These are phyloP conservation scores for Cremastinae sp. DNA, from an alignment of 2,888 invertebrate species.

Conservation along the genomic window DNA sequence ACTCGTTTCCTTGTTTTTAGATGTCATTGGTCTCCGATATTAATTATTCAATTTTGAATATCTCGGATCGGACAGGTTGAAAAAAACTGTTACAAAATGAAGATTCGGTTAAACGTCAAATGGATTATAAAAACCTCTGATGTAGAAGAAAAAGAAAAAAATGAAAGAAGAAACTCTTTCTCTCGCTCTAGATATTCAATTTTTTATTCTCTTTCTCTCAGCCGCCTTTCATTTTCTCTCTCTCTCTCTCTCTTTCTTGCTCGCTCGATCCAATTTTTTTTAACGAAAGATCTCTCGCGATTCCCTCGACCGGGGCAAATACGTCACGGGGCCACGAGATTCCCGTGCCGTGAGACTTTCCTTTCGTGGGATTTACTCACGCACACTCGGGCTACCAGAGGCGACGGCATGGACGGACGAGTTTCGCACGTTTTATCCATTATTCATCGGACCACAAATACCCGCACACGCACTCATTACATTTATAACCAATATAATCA, in stretches of 20 bases:
- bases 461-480: background rate
- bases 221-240: background rate
- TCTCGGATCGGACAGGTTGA: too few relatives aligned
- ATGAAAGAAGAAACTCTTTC: conserved; percentile 1
- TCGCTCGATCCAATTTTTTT: conserved; percentile 10
- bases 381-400: conserved; percentile 32
- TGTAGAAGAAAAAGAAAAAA: conserved; percentile 10
- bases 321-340: conserved; percentile 61
- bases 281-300: conserved; percentile 15
- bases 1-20: too few relatives aligned
- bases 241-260: conserved; percentile 5
- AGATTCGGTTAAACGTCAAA: too few relatives aligned
- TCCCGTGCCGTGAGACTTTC: conserved; percentile 63
- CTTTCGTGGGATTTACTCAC: conserved; percentile 62
- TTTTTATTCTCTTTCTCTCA: conserved; percentile 27
- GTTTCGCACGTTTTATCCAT: conserved; percentile 64
- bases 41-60: too few relatives aligned
- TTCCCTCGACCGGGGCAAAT: conserved; percentile 57
- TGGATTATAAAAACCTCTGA: background rate
- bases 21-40: too few relatives aligned
- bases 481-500: too few relatives aligned
- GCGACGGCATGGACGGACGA: conserved; percentile 52
- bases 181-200: conserved; percentile 19
- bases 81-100: too few relatives aligned
- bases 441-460: conserved; percentile 44